phyloP scores from a whole-genome alignment of 2,113 vertebrate genomes.

The Hippotragus niger region DNA sequence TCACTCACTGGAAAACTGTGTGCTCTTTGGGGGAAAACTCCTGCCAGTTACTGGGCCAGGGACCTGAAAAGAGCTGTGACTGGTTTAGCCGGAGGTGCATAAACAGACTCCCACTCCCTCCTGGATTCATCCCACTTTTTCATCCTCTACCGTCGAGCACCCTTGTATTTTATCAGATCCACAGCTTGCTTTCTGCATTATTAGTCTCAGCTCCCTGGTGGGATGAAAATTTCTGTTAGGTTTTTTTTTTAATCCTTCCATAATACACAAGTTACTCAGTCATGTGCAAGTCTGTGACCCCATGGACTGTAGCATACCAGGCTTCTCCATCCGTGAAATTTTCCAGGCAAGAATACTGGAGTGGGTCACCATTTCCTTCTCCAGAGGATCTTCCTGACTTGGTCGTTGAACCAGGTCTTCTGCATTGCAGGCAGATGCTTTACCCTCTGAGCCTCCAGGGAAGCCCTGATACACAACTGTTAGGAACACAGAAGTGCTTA shows the following conservation, averaged over 20 bases:
- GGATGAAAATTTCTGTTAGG: background rate
- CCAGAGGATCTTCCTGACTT: background rate
- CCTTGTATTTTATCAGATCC: background rate
- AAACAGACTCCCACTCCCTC: too few species aligned
- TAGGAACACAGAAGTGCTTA: background rate
- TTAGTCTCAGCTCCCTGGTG: background rate
- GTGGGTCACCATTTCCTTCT: background rate
- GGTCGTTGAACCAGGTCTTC: background rate
- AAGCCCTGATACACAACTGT: background rate
- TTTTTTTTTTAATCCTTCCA: background rate
- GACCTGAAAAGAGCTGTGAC: background rate
- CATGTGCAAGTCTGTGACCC: background rate
- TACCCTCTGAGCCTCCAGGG: background rate
- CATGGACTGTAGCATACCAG: background rate
- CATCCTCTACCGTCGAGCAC: accelerated
- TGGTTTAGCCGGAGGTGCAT: accelerated
- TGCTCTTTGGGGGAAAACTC: background rate
- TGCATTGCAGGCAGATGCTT: background rate
- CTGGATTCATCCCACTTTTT: background rate
- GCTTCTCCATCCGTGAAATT: background rate
- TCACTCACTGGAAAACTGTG: background rate
- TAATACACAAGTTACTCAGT: background rate
- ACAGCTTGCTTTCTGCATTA: background rate
- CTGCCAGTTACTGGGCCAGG: background rate
- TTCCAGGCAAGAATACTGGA: background rate